Base-by-base conservation (phyloP, 2,113 vertebrate species). In the Atractosteus spatula region DNA sequence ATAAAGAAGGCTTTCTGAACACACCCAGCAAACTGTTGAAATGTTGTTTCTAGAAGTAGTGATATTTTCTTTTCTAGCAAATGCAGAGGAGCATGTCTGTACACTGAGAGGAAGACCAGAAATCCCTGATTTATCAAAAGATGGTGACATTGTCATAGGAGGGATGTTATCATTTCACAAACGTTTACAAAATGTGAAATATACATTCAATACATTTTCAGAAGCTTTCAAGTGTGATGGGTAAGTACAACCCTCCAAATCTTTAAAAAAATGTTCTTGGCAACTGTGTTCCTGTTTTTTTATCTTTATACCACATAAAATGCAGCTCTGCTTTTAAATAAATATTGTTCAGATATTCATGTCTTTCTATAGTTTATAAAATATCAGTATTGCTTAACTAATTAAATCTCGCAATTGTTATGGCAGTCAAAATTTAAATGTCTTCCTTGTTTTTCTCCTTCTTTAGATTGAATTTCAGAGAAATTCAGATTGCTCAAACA, bases 111-210 rank as follows among this genome's bases (percentile, higher is more conserved):
- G 62, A 65, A 43, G 5, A 41, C 16, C 5, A 65, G 3, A 3
- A 10, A 7, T 41, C 10, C 62, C 62, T 41, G 17, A 10, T 8
- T 11, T 65, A 11, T 29, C 16, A 43, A 29, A 65, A 7, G 17
- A 65, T 65, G 62, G 62, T 3, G 62, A 65, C 12, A 65, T 65
- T 41, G 41, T 65, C 6, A 65, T 65, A 17, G 62, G 62, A 65
- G 62, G 62, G 29, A 65, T 65, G 7, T 65, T 65, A 41, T 65
- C 62, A 7, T 65, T 65, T 65, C 61, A 62, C 17, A n/a, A 43
- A n/a, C 8, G 7, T 43, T 29, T 11, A 17, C 62, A 41, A 7
- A 3, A 65, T 65, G 29, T 13, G 8, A 3, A 41, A 41, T 29
- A 11, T 29, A 65, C 62, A 41, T 65, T 29, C 29, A 41, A 65